These are phyloP conservation scores for Leptobrachium ailaonicum DNA, from an alignment of 2,113 vertebrate genomes.

Conservation along the genomic window DNA sequence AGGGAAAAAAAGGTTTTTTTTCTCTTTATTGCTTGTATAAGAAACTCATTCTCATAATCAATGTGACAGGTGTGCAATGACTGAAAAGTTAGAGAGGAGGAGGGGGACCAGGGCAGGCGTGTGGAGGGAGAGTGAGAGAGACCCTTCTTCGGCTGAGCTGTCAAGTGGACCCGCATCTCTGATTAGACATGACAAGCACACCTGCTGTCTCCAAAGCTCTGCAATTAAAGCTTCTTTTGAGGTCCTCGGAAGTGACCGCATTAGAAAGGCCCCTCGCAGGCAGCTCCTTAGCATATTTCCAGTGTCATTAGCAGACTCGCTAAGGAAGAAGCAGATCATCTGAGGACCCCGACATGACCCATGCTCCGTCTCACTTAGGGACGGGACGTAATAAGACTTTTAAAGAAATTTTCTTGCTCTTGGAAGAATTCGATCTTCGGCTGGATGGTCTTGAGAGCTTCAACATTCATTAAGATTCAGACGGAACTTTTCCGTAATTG, in stretches of 20 bases:
- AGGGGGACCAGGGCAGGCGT: slow-evolving; percentile 52
- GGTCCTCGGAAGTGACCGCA: slow-evolving; percentile 64
- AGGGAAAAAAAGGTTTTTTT: slow-evolving; percentile 69
- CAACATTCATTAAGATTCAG: slow-evolving; percentile 59
- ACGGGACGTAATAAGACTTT: slow-evolving; percentile 65
- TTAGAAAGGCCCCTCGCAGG: slow-evolving; percentile 55
- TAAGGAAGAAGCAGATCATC: slow-evolving; percentile 58
- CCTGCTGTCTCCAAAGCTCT: slow-evolving; percentile 70
- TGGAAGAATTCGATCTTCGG: slow-evolving; percentile 54
- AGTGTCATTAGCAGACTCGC: slow-evolving; percentile 64
- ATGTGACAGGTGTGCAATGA: slow-evolving; percentile 84
- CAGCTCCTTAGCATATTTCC: slow-evolving; percentile 65
- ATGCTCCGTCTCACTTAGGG: slow-evolving; percentile 59
- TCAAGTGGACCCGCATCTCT: slow-evolving; percentile 56
- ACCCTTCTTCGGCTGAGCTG: slow-evolving; percentile 51
- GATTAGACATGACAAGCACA: slow-evolving; percentile 84
- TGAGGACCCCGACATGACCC: slow-evolving; percentile 65
- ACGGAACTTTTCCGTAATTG: slow-evolving; percentile 52
- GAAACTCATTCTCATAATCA: slow-evolving; percentile 88
- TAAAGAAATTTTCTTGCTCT: slow-evolving; percentile 56
- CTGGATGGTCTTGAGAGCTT: slow-evolving; percentile 48
- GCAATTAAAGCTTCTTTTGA: slow-evolving; percentile 69
- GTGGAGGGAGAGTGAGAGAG: slow-evolving; percentile 45
- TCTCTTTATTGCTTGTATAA: slow-evolving; percentile 68
- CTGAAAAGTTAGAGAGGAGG: slow-evolving; percentile 59